These are phyloP conservation scores for Meles meles DNA, from an alignment of 2,113 vertebrate species.

Conservation along the genomic window DNA sequence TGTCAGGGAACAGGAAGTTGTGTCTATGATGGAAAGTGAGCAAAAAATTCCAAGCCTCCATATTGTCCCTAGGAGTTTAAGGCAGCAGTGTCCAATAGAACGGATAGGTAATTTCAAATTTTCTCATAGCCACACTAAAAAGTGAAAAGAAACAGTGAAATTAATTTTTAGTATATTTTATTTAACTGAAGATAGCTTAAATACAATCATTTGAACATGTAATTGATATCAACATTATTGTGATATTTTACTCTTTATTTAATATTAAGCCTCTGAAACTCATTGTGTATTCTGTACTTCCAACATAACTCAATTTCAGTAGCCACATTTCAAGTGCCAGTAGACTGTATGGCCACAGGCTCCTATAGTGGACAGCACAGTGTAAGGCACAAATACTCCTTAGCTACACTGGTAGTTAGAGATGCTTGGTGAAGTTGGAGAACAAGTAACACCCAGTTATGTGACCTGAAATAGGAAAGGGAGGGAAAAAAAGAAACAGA, in stretches of 20 bases:
- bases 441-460: not conserved
- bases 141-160: not conserved
- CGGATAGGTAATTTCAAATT: not conserved
- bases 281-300: not conserved
- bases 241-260: not conserved
- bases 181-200: not conserved
- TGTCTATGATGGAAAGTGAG: not conserved
- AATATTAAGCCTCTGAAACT: not conserved
- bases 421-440: not conserved
- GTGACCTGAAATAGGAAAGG: not conserved
- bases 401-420: not conserved
- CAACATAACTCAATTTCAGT: not conserved
- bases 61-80: not conserved
- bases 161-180: slow-evolving; percentile 12
- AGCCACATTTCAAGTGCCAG: not conserved
- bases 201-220: not conserved
- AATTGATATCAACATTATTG: not conserved
- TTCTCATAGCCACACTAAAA: not conserved
- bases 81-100: not conserved
- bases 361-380: not conserved
- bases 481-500: not conserved
- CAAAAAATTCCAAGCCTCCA: not conserved
- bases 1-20: not conserved
- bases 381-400: not conserved
- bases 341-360: not conserved